Percentiles rank a stretch among this genome's conserved stretches.
phyloP scores from a whole-genome alignment of 35 echinoderm and acorn worm species.

The Patiria miniata region DNA sequence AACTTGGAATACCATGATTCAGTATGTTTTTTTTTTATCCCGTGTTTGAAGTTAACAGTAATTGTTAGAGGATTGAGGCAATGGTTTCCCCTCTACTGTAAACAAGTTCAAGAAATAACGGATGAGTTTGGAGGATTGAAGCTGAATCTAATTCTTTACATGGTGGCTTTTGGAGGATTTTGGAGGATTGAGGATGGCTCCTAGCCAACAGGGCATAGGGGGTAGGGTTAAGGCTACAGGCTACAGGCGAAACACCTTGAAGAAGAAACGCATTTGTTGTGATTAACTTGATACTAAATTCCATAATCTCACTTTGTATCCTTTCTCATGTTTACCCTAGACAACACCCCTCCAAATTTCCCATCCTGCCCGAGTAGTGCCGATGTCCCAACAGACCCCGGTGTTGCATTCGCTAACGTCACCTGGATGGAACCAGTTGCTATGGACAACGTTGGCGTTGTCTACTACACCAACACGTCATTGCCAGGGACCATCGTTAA shows the following conservation, averaged over 20 bases:
- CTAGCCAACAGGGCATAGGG: no score
- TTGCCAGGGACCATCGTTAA: neutral
- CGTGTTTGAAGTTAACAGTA: neutral
- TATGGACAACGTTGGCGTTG: neutral
- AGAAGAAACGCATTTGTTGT: no score
- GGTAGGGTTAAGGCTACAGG: neutral
- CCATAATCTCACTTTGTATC: neutral
- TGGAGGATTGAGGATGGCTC: no score
- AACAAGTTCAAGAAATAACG: no score
- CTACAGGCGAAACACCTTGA: no score
- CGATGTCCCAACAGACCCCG: neutral
- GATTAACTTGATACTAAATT: no score
- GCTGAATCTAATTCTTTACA: no score
- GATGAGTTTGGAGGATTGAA: no score
- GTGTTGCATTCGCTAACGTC: neutral
- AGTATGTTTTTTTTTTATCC: neutral
- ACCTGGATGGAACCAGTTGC: neutral
- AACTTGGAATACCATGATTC: no score
- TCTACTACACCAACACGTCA: neutral
- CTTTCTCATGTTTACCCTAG: neutral
- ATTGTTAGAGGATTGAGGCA: no score
- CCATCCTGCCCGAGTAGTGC: neutral
- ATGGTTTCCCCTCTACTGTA: neutral
- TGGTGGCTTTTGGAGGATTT: no score
- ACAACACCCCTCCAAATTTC: neutral